Conservation (phyloP, 2,113 vertebrate genomes). For the Pipra filicauda region DNA sequence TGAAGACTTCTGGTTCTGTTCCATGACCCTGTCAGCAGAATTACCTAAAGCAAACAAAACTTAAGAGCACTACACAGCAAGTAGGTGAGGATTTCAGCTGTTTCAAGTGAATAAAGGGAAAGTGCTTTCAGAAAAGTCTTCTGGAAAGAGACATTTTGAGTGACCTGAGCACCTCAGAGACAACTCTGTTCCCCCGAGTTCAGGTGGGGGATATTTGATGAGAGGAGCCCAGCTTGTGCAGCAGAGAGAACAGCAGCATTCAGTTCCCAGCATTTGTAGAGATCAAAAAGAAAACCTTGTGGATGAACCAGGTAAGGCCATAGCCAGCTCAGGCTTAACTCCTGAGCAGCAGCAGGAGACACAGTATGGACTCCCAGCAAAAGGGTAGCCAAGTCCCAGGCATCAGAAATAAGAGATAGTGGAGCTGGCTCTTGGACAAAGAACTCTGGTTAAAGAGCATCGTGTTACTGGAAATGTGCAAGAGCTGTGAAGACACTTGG, state of each 20-base stretch:
- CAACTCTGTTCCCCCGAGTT: not conserved
- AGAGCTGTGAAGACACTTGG: not conserved
- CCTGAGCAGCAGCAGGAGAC: not conserved
- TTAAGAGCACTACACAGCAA: fast-evolving
- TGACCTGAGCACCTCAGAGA: not conserved
- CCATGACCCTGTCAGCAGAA: not conserved
- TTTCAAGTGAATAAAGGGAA: not conserved
- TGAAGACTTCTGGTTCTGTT: not conserved
- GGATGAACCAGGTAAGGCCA: not conserved
- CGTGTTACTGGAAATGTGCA: not conserved
- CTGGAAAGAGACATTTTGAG: not conserved
- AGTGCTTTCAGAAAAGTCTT: not conserved
- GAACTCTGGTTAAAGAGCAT: not conserved
- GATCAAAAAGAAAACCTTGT: not conserved
- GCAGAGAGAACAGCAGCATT: not conserved
- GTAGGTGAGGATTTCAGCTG: not conserved
- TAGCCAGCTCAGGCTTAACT: not conserved
- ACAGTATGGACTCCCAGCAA: not conserved
- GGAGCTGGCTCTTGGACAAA: not conserved
- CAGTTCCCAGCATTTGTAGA: not conserved
- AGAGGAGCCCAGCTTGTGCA: not conserved
- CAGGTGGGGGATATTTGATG: not conserved
- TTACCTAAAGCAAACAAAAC: not conserved
- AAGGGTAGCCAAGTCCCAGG: not conserved
- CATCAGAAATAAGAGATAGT: not conserved